Evolutionary conservation across 2,797 vertebrate genomes (phyloP), one percentile per base, ranked within the genome.

Genomic region (Smutsia gigantea): DNA sequence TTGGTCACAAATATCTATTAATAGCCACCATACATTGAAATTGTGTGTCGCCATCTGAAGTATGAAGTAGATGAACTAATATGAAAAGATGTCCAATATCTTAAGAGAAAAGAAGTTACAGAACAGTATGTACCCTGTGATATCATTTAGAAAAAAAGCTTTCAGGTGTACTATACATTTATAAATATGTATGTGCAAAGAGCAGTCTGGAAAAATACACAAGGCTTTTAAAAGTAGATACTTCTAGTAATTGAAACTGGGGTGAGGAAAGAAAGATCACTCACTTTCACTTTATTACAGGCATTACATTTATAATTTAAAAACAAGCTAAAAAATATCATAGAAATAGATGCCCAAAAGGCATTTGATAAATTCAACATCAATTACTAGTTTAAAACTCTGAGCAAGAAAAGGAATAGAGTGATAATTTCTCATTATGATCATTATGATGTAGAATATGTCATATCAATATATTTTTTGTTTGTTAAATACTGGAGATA

Each of bases 341-440:
- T 21, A 75, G 29, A 83, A 9, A 82, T 55, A 57, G 57, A 84
- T 79, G 37, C 31, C 53, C 79, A 88, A 53, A 82, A 55, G 31
- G 42, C 34, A 69, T 71, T 53, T 78, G 55, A 87, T 87, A 84
- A 95, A 37, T 39, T 91, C 64, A 91, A 71, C 55, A 93, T 72
- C 29, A 74, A 59, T 72, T 79, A 42, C 68, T 79, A 84, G 27
- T 87, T 87, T 59, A 71, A 95, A 93, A 69, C 39, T 85, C 79
- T 90, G 29, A 87, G 34, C 14, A 53, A 86, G 90, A 46, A 90
- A 12, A 86, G 18, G 34, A 55, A 85, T 72, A 29, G 29, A 72
- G 69, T 83, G 27, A 71, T 85, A 75, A 72, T 92, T 89, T 14
- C 27, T 51, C 13, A 75, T 74, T 69, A 71, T 84, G 25, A 64